Evolutionary conservation across 2,113 vertebrate genomes (phyloP).

Genomic region (Salvelinus alpinus): DNA sequence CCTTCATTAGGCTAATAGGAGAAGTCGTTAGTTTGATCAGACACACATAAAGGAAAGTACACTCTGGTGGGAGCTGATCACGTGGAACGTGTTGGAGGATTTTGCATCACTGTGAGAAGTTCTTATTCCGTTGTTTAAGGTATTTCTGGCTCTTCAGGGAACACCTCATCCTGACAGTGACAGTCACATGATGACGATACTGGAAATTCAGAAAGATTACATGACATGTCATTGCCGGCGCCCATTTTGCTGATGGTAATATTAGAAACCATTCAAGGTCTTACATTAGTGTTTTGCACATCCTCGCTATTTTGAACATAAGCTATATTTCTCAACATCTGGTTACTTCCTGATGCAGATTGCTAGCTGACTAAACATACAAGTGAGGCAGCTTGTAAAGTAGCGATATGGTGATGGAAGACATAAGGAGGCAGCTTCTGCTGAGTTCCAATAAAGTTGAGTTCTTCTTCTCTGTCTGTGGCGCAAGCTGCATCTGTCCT

Average conservation of each 20-base stretch:
- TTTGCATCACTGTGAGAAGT: neutral
- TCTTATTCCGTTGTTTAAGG: too few species aligned
- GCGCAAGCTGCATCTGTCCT: neutral
- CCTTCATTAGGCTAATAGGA: constrained; percentile 59
- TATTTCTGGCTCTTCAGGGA: neutral
- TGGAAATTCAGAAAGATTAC: neutral
- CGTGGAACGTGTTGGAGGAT: neutral
- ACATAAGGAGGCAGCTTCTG: neutral
- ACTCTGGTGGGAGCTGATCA: neutral
- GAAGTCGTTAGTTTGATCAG: constrained; percentile 48
- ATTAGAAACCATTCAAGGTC: neutral
- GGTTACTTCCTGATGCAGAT: neutral
- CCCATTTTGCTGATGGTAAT: neutral
- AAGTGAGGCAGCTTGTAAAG: neutral
- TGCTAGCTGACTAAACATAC: too few species aligned
- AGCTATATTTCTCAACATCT: too few species aligned
- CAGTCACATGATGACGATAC: neutral
- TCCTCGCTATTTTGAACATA: too few species aligned
- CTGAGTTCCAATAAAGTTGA: neutral
- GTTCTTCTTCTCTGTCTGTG: too few species aligned
- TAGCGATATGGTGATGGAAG: neutral
- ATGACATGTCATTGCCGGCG: neutral
- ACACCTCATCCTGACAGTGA: neutral
- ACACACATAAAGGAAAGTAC: constrained; percentile 39
- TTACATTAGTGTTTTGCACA: too few species aligned